Evolutionary conservation across 2,113 vertebrate species (phyloP).

Genomic region (Ursus arctos): DNA sequence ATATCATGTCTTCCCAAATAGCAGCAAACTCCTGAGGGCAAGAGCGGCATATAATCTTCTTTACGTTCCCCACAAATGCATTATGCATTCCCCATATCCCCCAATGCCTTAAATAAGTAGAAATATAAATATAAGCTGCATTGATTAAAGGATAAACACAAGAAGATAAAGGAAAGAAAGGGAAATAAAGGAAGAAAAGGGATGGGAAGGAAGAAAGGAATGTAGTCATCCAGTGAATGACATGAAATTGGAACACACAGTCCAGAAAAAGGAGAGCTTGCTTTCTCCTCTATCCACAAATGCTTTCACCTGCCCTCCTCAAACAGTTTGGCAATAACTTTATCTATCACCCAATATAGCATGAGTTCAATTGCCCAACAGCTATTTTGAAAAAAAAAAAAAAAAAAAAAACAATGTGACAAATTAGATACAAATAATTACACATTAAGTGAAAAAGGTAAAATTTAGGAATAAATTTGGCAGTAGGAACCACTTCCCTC

Average conservation of each 20-base stretch:
- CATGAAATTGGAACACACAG: not conserved
- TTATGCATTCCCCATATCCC: constrained; percentile 66
- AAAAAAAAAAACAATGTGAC: not conserved
- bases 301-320: not conserved
- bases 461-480: not conserved
- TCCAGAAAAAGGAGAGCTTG: not conserved
- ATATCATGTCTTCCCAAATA: constrained; percentile 76
- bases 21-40: constrained; percentile 71
- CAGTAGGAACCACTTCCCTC: not conserved
- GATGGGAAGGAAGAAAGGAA: not conserved
- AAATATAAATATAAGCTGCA: constrained; percentile 64
- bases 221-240: not conserved
- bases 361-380: not conserved
- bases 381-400: not conserved
- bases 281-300: not conserved
- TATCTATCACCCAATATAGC: not conserved
- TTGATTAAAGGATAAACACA: constrained; percentile 54
- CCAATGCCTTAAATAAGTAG: constrained; percentile 58
- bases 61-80: constrained; percentile 69
- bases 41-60: constrained; percentile 69
- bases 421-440: not conserved
- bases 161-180: not conserved
- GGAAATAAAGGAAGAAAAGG: not conserved
- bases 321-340: not conserved
- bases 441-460: not conserved